Evolutionary conservation across 1,140 invertebrate genomes (phyloP).

Genomic region (Thaumetopoea pityocampa): DNA sequence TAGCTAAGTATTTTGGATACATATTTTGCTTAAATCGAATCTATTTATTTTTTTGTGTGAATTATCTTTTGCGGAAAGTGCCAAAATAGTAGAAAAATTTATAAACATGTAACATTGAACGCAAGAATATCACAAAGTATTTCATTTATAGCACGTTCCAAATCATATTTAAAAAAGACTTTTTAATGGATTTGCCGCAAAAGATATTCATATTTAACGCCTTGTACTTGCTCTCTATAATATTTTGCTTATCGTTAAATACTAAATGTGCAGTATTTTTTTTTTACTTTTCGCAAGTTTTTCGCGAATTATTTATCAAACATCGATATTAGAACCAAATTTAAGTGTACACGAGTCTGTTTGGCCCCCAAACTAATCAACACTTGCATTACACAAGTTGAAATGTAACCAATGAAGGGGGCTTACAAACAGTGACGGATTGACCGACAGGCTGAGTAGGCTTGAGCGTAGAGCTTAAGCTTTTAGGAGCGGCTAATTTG

Average conservation of each 20-base stretch:
- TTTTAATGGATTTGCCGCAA: slow-evolving; percentile 15
- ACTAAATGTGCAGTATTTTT: slow-evolving; percentile 44
- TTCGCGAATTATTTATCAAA: no score
- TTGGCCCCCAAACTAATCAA: no score
- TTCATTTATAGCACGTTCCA: no score
- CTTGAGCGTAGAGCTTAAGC: no score
- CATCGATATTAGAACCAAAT: no score
- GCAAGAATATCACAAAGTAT: no score
- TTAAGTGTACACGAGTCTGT: no score
- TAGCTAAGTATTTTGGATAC: slow-evolving; percentile 57
- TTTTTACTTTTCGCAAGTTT: slow-evolving; percentile 3
- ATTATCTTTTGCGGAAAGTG: slow-evolving; percentile 4
- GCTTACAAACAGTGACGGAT: no score
- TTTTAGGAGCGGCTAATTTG: no score
- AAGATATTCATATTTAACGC: slow-evolving; percentile 22
- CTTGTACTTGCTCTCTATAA: slow-evolving; percentile 53
- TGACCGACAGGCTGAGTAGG: no score
- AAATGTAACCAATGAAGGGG: no score
- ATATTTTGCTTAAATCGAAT: slow-evolving; percentile 61
- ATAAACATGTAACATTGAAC: slow-evolving; percentile 4
- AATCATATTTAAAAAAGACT: slow-evolving; percentile 1
- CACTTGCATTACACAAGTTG: no score
- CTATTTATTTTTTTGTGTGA: slow-evolving; percentile 9
- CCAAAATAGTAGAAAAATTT: background rate
- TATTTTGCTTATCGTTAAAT: slow-evolving; percentile 58